Conservation (phyloP, 2,888 invertebrate species). For the Pristionchus japonicus region DNA sequence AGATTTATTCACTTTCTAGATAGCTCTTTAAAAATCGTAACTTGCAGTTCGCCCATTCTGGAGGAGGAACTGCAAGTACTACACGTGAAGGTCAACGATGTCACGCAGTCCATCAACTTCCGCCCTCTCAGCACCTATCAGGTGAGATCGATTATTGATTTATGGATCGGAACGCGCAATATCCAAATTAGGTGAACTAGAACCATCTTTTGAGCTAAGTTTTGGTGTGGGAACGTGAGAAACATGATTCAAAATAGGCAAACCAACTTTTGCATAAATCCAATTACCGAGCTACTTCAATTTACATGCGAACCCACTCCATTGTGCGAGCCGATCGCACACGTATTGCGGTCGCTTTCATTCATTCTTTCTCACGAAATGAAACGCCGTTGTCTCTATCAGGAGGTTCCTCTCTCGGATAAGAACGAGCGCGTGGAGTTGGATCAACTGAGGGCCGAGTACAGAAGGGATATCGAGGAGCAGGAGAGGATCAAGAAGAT, state of each 20-base stretch:
- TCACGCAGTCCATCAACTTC: slow-evolving; percentile 20
- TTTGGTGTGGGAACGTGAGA: neutral
- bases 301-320: neutral
- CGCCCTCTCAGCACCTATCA: neutral
- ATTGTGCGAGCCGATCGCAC: neutral
- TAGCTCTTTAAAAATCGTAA: too few relatives aligned
- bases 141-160: neutral
- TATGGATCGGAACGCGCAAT: too few relatives aligned
- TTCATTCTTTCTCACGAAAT: neutral
- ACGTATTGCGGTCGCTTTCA: neutral
- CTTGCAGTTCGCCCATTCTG: slow-evolving; percentile 15
- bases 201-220: too few relatives aligned
- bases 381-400: neutral
- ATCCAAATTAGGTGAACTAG: too few relatives aligned
- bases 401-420: slow-evolving; percentile 6
- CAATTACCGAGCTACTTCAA: neutral
- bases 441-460: neutral
- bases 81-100: neutral
- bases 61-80: slow-evolving; percentile 45
- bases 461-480: slow-evolving; percentile 22
- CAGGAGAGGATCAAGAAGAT: slow-evolving; percentile 30
- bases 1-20: too few relatives aligned
- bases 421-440: neutral
- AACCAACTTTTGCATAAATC: neutral
- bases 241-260: too few relatives aligned